Conservation (phyloP, 1,140 invertebrate genomes). For the Drosophila varians region DNA sequence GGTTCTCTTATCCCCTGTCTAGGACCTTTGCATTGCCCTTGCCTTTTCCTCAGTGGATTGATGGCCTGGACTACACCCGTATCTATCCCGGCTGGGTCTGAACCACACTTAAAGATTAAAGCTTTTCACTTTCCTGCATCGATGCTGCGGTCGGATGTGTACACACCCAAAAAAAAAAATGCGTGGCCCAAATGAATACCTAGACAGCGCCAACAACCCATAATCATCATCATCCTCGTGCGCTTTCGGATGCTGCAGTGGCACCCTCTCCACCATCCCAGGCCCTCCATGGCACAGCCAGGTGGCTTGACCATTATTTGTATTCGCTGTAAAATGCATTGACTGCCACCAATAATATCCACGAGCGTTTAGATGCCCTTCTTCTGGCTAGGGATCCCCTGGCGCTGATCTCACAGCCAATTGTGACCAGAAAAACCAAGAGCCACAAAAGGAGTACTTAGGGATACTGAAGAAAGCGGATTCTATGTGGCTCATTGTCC, state of each 20-base stretch:
- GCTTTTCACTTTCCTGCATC: conserved; percentile 74
- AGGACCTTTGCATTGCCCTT: no score
- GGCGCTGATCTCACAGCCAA: conserved; percentile 15
- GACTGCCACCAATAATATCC: conserved; percentile 76
- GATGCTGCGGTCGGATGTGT: conserved; percentile 13
- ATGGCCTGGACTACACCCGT: background rate
- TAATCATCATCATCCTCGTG: conserved; percentile 58
- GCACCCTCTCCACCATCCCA: conserved; percentile 10
- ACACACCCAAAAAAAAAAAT: conserved; percentile 64
- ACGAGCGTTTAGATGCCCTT: conserved; percentile 53
- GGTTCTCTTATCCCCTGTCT: background rate
- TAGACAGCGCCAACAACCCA: conserved; percentile 70
- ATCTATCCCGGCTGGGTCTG: no score
- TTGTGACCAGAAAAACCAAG: conserved; percentile 31
- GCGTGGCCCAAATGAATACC: conserved; percentile 73
- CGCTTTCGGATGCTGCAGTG: conserved; percentile 1
- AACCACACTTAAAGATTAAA: conserved; percentile 70
- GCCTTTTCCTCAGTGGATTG: conserved; percentile 5
- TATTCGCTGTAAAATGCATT: conserved; percentile 75
- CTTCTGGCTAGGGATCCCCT: conserved; percentile 25
- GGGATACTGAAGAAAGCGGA: no score
- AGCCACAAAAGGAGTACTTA: no score
- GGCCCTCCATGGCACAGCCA: conserved; percentile 8
- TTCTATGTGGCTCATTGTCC: no score
- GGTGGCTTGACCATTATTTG: conserved; percentile 66